Conservation (phyloP, 2,113 vertebrate genomes). For the Cynoglossus semilaevis region DNA sequence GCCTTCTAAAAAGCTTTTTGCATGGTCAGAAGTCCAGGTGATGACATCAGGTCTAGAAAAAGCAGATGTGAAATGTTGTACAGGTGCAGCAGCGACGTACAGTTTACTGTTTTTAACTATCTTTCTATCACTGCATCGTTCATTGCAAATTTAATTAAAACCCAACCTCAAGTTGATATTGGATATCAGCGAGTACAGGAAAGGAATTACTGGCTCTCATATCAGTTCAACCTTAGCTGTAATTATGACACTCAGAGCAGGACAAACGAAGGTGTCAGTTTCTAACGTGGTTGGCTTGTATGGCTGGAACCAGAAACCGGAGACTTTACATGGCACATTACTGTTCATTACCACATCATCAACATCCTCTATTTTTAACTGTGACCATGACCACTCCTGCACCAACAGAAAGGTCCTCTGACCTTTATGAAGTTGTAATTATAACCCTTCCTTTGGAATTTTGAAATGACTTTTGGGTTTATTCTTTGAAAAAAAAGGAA, state of each 20-base stretch:
- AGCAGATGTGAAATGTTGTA: neutral
- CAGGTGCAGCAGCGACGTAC: conserved; percentile 2
- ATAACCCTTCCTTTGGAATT: neutral
- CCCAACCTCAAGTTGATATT: no score
- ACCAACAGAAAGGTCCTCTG: neutral
- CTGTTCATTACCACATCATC: neutral
- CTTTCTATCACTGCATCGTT: no score
- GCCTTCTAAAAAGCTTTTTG: conserved; percentile 70
- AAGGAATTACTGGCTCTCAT: no score
- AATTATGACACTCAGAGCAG: neutral
- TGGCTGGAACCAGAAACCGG: neutral
- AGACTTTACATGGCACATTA: neutral
- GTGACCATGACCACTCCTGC: neutral
- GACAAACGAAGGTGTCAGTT: neutral
- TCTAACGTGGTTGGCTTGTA: neutral
- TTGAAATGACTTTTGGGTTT: neutral
- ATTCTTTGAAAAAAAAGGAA: neutral
- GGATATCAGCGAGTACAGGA: no score
- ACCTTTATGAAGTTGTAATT: neutral
- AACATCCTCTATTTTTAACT: neutral
- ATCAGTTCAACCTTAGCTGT: neutral
- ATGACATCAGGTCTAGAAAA: conserved; percentile 26
- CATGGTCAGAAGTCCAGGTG: conserved; percentile 28
- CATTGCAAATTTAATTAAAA: no score
- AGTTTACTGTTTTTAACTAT: neutral